Evolutionary conservation across 2,888 invertebrate genomes (phyloP).

Genomic region (Timema cristinae): DNA sequence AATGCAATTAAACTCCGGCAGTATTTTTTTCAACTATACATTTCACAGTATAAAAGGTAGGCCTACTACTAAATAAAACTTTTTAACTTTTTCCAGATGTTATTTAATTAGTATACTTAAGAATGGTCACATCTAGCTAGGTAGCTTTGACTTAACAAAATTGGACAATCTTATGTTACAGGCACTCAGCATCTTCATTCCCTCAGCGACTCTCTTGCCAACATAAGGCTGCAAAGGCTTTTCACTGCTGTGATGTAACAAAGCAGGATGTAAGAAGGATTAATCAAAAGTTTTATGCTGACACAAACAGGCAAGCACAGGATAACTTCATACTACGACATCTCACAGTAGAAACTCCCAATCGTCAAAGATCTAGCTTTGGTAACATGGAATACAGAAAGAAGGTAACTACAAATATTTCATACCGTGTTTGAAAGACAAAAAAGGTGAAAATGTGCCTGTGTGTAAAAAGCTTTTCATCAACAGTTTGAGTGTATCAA

Average conservation of each 20-base stretch:
- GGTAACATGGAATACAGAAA: slow-evolving; percentile 1
- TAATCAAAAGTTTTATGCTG: not conserved
- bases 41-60: too few relatives aligned
- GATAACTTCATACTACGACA: not conserved
- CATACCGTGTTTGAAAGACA: slow-evolving; percentile 6
- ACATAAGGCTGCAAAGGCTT: slow-evolving; percentile 5
- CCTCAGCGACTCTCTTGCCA: not conserved
- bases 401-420: slow-evolving; percentile 13
- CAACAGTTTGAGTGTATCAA: not conserved
- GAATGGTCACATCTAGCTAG: too few relatives aligned
- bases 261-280: slow-evolving; percentile 2
- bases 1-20: too few relatives aligned
- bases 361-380: not conserved
- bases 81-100: too few relatives aligned
- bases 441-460: not conserved
- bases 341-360: not conserved
- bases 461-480: not conserved
- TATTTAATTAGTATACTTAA: too few relatives aligned
- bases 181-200: not conserved
- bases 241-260: not conserved
- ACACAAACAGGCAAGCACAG: slow-evolving; percentile 3
- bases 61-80: too few relatives aligned
- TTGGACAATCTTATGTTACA: not conserved
- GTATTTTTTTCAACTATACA: too few relatives aligned
- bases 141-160: too few relatives aligned